These are phyloP conservation scores for Lepidochitona cinerea DNA, from an alignment of 2,888 invertebrate species.

Conservation along the genomic window DNA sequence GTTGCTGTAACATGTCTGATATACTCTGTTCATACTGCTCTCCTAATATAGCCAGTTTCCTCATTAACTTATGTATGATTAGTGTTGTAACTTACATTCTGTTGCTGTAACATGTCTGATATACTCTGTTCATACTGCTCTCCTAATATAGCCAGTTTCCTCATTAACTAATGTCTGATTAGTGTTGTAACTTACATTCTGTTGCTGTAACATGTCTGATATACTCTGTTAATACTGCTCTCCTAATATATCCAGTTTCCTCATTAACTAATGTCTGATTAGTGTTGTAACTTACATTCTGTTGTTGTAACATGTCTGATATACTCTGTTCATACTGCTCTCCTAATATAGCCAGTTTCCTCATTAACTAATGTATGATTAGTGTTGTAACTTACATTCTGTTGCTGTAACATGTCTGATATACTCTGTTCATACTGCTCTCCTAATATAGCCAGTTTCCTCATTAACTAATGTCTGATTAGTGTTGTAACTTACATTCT, in stretches of 20 bases:
- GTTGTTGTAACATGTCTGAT: neutral
- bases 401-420: constrained; percentile 89
- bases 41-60: too few relatives aligned
- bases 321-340: neutral
- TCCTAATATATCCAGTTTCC: constrained; percentile 86
- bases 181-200: neutral
- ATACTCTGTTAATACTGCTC: neutral
- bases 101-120: constrained; percentile 88
- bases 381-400: constrained; percentile 21
- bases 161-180: too few relatives aligned
- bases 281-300: constrained; percentile 31
- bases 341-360: too few relatives aligned
- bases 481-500: constrained; percentile 76
- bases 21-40: neutral
- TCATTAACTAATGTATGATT: too few relatives aligned
- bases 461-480: too few relatives aligned
- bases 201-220: neutral
- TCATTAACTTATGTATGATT: too few relatives aligned
- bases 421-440: constrained; percentile 97
- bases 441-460: too few relatives aligned
- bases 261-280: constrained; percentile 91
- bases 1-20: constrained; percentile 79
- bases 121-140: constrained; percentile 99
- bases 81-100: neutral
- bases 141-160: too few relatives aligned